phyloP scores from a whole-genome alignment of 2,113 vertebrate genomes.

The Bufo bufo region DNA sequence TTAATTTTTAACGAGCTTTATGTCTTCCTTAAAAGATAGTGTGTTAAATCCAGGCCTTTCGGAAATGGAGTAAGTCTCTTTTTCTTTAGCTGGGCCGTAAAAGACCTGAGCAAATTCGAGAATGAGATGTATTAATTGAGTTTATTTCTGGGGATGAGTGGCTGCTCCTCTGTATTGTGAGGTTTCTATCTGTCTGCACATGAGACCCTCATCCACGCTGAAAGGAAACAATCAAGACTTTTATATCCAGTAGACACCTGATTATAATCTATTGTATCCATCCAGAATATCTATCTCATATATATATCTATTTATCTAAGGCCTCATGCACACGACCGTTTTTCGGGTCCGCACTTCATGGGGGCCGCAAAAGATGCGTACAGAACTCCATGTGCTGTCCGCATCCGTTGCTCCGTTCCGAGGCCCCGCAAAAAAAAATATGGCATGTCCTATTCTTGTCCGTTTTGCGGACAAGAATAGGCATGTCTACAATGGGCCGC shows the following conservation, averaged over 20 bases:
- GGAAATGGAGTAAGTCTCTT: background rate
- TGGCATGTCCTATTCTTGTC: no score
- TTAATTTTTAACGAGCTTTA: conserved; percentile 75
- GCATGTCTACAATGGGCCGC: no score
- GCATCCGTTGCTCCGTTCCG: no score
- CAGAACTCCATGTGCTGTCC: no score
- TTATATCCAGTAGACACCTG: background rate
- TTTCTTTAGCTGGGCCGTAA: background rate
- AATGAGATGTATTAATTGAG: conserved; percentile 3
- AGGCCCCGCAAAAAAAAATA: no score
- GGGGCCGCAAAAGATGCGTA: no score
- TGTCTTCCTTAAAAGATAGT: conserved; percentile 71
- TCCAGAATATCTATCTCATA: no score
- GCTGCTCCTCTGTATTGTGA: background rate
- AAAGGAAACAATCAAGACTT: background rate
- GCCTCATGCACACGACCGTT: no score
- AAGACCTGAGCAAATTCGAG: background rate
- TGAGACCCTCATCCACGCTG: background rate
- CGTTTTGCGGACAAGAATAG: no score
- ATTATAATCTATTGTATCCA: background rate
- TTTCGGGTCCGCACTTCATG: no score
- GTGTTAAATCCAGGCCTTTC: background rate
- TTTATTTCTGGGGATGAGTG: conserved; percentile 2
- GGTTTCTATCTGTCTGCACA: background rate
- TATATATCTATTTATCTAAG: no score